Base-by-base conservation (phyloP, 2,797 vertebrate species). In the Premnoplex brunnescens region DNA sequence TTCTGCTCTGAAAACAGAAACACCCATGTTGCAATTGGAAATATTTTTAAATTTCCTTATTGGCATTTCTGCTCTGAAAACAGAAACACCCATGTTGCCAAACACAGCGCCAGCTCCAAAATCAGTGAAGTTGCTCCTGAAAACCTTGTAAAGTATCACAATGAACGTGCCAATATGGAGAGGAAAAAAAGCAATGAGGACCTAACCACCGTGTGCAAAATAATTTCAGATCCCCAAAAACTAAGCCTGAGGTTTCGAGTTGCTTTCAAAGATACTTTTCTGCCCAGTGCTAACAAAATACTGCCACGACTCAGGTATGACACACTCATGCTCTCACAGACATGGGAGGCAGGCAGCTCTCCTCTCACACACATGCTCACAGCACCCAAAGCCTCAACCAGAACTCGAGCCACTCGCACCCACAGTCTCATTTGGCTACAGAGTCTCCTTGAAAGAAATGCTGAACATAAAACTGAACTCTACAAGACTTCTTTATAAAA, bases 361-460 rank as follows among this genome's bases (percentile, higher is more conserved):
- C 76, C 69, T 81, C 76, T 55, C 79, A 37, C 82, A 18, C 75
- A 49, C 88, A 59, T 2, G 69, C 95, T 83, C 62, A 59, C 73
- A 22, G 92, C 93, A 88, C 17, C 83, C 80, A 0, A 68, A 63
- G 62, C 91, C 82, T 82, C 92, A 91, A 1, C 59, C 77, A 49
- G 15, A 56, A 67, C 91, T 86, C 55, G 9, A 95, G 60, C 56
- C 91, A 73, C 91, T 74, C 88, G 0, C 91, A 91, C 77, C 89
- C 39, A 2, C 94, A 94, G 91, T 71, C 86, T 20, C 86, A 37
- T 91, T 93, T 94, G 95, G 95, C 96, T 89, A 74, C 84, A 69
- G 86, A 88, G 93, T 85, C 85, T 94, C 85, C 92, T 93, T 58
- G 76, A 68, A 85, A 94, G 96, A 96, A 96, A 93, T 94, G 96